These are phyloP conservation scores for Macrophya alboannulata DNA, from an alignment of 2,888 invertebrate species.

Conservation along the genomic window DNA sequence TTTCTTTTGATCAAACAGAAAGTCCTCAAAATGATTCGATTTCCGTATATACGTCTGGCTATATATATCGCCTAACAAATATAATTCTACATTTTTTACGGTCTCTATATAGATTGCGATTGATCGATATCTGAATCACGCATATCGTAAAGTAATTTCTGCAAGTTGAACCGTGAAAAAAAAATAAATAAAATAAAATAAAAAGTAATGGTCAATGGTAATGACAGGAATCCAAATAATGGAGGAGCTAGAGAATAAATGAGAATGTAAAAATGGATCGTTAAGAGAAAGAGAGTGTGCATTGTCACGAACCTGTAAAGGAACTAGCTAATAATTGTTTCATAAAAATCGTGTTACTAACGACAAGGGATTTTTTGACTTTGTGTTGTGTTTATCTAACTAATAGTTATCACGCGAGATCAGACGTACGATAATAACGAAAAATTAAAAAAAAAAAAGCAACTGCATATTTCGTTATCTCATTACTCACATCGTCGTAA, in stretches of 20 bases:
- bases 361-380: not conserved
- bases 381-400: not conserved
- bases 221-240: not conserved
- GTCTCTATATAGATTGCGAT: not conserved
- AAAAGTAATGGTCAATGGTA: not conserved
- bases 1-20: not conserved
- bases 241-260: not conserved
- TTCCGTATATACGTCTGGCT: not conserved
- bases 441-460: slow-evolving; percentile 1
- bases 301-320: not conserved
- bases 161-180: not conserved
- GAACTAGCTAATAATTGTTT: slow-evolving; percentile 8
- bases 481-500: not conserved
- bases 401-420: slow-evolving; percentile 17
- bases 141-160: not conserved
- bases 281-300: not conserved
- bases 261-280: not conserved
- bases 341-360: slow-evolving; percentile 21
- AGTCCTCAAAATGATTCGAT: not conserved
- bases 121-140: not conserved
- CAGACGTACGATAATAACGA: not conserved
- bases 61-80: not conserved
- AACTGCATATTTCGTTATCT: not conserved
- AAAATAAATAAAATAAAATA: no score
- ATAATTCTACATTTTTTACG: not conserved